Base-by-base conservation (phyloP, 2,888 invertebrate genomes). In the Caprella mutica region DNA sequence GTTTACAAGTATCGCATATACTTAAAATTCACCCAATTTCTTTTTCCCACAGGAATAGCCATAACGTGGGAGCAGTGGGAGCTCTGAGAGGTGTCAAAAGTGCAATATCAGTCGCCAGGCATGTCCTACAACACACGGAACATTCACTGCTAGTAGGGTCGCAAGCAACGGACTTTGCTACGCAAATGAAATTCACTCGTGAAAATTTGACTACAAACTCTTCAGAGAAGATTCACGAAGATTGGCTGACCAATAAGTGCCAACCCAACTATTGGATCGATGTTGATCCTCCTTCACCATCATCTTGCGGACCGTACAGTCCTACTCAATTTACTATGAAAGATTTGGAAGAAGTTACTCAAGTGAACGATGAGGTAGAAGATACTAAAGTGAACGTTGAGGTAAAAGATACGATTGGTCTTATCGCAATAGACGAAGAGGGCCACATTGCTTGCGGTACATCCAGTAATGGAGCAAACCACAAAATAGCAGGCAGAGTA, bases 221-320 rank as follows among this genome's bases (percentile, higher is more conserved):
- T 58, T 93, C 96, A 0, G 75, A 75, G 55, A 69, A 76, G 33
- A 75, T 85, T 68, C 90, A 86, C 83, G 70, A 75, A 46, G 71
- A 81, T 14, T 98, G 98, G 97, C 80, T 77, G 67, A 69, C 74
- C 1, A 77, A 80, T 38, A 78, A 81, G 35, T 98, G 98, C 70
- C 98, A 98, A 72, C 98, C 97, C 0, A 99, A 98, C 74, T 96
- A 84, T 74, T 91, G 98, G 91, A 78, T 88, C 85, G 84, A 89
- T 76, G 96, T 98, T 0, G 68, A 69, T 26, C 98, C 98, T 14
- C 82, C 94, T 76, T 85, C 94, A 0, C 78, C 68, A 38, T 74
- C 70, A 35, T 74, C 71, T 35, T 98, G 97, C 75, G 97, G 98
- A 0, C 97, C 97, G 0, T 98, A 97, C 69, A 73, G 67, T 21